A percentile compares a stretch with the other conserved stretches of the same genome.
These are phyloP conservation scores for Agelas oroides DNA, from an alignment of 37 sponge, comb jelly and placozoan species.

Conservation along the genomic window DNA sequence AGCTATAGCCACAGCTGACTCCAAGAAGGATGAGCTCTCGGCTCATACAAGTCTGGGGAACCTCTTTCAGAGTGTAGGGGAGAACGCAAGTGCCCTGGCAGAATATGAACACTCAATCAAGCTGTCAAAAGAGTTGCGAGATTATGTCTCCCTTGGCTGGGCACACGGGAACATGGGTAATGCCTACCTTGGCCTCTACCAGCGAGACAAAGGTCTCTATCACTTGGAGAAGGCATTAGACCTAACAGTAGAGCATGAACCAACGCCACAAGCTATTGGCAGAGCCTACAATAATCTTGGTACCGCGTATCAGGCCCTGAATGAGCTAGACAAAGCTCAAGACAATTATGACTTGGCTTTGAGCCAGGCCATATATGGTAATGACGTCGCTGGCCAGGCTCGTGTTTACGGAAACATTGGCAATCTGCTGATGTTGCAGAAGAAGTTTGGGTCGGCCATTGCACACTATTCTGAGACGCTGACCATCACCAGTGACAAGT, in stretches of 20 bases:
- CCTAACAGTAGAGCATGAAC: constrained; percentile 52
- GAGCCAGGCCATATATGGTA: constrained; percentile 74
- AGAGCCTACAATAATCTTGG: constrained; percentile 77
- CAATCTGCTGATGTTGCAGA: constrained; percentile 67
- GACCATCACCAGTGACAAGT: constrained; percentile 48
- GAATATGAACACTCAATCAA: constrained; percentile 51
- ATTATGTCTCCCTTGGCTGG: constrained; percentile 62
- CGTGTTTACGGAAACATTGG: constrained; percentile 78
- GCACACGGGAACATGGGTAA: constrained; percentile 85
- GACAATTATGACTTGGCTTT: constrained; percentile 76
- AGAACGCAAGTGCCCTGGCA: constrained; percentile 50
- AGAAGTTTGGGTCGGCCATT: constrained; percentile 55
- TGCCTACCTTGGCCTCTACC: constrained; percentile 66
- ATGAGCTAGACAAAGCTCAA: constrained; percentile 48
- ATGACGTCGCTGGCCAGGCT: constrained; percentile 65
- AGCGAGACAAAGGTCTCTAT: constrained; percentile 61
- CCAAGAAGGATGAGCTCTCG: constrained; percentile 49
- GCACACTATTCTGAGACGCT: constrained; percentile 71
- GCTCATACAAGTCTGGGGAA: constrained; percentile 68
- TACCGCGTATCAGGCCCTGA: constrained; percentile 65
- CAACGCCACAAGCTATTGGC: constrained; percentile 63
- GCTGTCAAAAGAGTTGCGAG: constrained; percentile 47
- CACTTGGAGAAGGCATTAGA: constrained; percentile 55
- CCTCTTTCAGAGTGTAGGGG: constrained; percentile 63
- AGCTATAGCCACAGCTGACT: constrained; percentile 23